Base-by-base conservation (phyloP, 2,888 invertebrate genomes). In the Cyaniris semiargus region DNA sequence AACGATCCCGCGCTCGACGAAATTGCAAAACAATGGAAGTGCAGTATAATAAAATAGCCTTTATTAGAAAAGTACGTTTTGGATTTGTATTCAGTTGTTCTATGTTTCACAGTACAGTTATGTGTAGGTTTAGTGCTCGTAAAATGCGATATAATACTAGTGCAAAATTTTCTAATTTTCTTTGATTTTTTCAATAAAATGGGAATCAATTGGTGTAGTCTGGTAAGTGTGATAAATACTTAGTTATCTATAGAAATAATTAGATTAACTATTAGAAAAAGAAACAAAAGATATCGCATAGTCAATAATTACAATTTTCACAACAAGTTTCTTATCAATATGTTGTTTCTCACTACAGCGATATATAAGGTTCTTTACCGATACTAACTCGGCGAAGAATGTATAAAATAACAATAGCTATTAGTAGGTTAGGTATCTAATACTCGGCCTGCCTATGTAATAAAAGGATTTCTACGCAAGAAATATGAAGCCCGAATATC, bases 301-400 rank as follows among this genome's bases (percentile, higher is more conserved):
- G 48, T 48, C 13, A 48, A 72, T 48, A 38, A 38, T 38, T 72
- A 23, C 10, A 44, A 48, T 48, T 48, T 44, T 74, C 53, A 48
- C 8, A 15, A 44, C 27, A 48, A 53, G 74, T 74, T 74, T 53
- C 74, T 74, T 74, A 74, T 74, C 53, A 27, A 44, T 48, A 23
- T 23, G 48, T 72, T 72, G 48, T 48, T 72, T 48, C 72, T 48
- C 1, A 15, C 44, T 48, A 23, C 15, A 48, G 48, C 23, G 72
- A 72, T 72, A 48, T 66, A 10, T 72, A 44, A 72, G 44, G 72
- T 72, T 72, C 23, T 21, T 44, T 72, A 23, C 48, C 53, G 23
- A 18, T 74, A 21, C 10, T n/a, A 10, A 18, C 34, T 38, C n/a
- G 3, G 23, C 72, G 48, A 48, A 27, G 23, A 27, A 74, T 27